These are phyloP conservation scores for Neogobius melanostomus DNA, from an alignment of 2,113 vertebrate genomes.

Conservation along the genomic window DNA sequence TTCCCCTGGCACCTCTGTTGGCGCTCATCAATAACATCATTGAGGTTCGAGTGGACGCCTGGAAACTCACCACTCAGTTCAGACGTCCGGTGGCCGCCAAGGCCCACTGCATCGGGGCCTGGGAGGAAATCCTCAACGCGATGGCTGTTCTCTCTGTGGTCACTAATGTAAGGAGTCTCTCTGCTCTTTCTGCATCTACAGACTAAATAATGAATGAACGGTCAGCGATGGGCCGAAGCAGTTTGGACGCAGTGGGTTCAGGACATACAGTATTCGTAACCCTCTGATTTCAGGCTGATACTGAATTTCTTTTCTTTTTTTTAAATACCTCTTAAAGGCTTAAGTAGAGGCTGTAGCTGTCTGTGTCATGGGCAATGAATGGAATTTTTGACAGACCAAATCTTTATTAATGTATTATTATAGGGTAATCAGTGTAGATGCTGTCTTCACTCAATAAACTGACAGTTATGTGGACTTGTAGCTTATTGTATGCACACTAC, in stretches of 20 bases:
- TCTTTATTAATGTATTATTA: too few species aligned
- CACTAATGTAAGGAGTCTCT: constrained; percentile 85
- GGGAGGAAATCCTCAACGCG: constrained; percentile 94
- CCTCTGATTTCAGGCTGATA: too few species aligned
- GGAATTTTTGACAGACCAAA: too few species aligned
- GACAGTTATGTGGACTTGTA: too few species aligned
- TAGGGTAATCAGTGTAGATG: too few species aligned
- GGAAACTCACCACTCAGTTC: constrained; percentile 97
- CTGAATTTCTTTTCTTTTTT: too few species aligned
- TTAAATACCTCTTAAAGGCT: too few species aligned
- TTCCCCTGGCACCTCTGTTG: constrained; percentile 95
- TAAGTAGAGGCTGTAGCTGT: too few species aligned
- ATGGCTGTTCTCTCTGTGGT: constrained; percentile 94
- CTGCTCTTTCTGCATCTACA: background rate
- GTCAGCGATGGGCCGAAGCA: background rate
- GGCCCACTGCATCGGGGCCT: constrained; percentile 94
- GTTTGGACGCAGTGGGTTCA: too few species aligned
- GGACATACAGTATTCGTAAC: too few species aligned
- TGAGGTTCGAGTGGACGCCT: constrained; percentile 93
- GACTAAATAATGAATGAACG: background rate
- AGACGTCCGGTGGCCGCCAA: constrained; percentile 91
- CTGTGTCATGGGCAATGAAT: too few species aligned
- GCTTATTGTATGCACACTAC: background rate
- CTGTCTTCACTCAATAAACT: too few species aligned
- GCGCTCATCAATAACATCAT: constrained; percentile 94